Conservation (phyloP, 1,140 invertebrate species). For the Drosophila sturtevanti region DNA sequence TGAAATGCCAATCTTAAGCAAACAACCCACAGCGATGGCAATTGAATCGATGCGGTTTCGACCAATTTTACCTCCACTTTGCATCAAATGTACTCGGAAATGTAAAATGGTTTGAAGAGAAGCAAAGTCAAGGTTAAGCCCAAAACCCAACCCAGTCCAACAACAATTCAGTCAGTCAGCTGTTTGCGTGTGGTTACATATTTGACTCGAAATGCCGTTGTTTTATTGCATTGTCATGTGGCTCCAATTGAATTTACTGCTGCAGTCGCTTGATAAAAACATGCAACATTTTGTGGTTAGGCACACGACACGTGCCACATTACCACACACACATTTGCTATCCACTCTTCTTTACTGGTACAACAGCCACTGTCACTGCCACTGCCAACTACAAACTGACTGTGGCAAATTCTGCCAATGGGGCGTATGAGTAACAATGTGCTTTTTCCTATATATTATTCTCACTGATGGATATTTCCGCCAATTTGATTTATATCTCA, state of each 20-base stretch:
- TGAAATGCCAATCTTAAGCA: conserved; percentile 26
- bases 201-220: conserved; percentile 48
- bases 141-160: neutral
- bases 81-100: neutral
- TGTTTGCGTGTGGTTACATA: conserved; percentile 65
- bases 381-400: neutral
- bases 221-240: conserved; percentile 78
- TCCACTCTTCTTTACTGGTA: neutral
- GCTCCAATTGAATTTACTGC: conserved; percentile 68
- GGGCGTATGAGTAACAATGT: conserved; percentile 35
- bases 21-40: neutral
- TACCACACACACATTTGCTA: neutral
- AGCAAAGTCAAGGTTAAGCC: conserved; percentile 67
- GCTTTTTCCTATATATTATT: conserved; percentile 22
- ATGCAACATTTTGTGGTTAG: conserved; percentile 74
- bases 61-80: conserved; percentile 23
- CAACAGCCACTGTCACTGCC: neutral
- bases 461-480: conserved; percentile 63
- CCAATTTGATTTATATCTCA: conserved; percentile 42
- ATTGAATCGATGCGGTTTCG: conserved; percentile 36
- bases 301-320: conserved; percentile 56
- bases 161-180: conserved; percentile 42
- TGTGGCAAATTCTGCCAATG: conserved; percentile 8
- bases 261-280: conserved; percentile 46
- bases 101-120: conserved; percentile 8